These are phyloP conservation scores for Dendrocincla fuliginosa DNA, from an alignment of 2,797 vertebrate genomes.

Conservation along the genomic window DNA sequence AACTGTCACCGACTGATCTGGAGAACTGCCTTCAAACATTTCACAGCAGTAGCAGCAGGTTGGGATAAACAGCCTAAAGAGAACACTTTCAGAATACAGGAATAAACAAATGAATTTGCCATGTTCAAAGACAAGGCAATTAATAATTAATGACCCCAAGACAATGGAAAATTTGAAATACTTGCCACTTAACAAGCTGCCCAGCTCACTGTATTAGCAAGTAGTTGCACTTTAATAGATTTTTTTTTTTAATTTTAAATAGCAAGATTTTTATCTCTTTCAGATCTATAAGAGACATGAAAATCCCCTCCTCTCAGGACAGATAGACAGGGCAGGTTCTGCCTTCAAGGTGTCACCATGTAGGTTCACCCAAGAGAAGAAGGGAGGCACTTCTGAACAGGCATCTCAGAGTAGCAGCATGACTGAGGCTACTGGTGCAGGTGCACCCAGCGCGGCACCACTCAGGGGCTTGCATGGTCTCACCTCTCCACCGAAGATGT, in stretches of 20 bases:
- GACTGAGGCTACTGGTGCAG: accelerated
- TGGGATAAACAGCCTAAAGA: constrained; percentile 43
- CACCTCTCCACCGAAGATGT: not conserved
- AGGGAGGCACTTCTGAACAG: not conserved
- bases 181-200: not conserved
- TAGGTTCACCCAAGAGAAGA: not conserved
- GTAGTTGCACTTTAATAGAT: not conserved
- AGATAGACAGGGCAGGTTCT: not conserved
- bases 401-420: not conserved
- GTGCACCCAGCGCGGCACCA: too few species aligned
- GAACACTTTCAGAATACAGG: not conserved
- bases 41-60: not conserved
- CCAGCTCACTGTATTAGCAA: not conserved
- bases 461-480: not conserved
- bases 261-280: not conserved
- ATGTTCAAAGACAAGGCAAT: constrained; percentile 22
- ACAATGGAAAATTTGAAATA: not conserved
- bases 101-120: constrained; percentile 23
- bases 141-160: constrained; percentile 22
- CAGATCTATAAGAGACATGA: not conserved
- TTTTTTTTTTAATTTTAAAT: not conserved
- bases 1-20: not conserved
- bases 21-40: constrained; percentile 4
- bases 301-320: not conserved
- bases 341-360: not conserved